Percentiles rank a stretch among this genome's conserved stretches.
Conservation (phyloP, 2,113 vertebrate genomes). For the Aegithalos caudatus region DNA sequence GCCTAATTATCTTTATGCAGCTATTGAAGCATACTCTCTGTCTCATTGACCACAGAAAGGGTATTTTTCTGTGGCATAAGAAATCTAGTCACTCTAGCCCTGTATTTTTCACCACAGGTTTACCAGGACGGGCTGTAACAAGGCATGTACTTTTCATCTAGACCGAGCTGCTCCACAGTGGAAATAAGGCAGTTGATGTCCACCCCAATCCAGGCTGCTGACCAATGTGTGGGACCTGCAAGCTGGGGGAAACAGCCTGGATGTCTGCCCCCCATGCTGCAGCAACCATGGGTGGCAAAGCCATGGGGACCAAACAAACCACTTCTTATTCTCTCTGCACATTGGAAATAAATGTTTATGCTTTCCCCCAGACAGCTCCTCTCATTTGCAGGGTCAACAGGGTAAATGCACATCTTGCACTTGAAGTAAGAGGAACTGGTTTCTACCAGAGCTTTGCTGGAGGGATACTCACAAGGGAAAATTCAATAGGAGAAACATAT, state of each 20-base stretch:
- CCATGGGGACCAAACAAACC: background rate
- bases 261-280: rapidly evolving
- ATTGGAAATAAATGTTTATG: background rate
- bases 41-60: rapidly evolving
- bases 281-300: background rate
- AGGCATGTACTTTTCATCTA: background rate
- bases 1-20: background rate
- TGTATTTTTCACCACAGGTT: background rate
- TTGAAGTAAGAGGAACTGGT: background rate
- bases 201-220: background rate
- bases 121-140: background rate
- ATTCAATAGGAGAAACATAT: background rate
- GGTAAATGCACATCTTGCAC: rapidly evolving
- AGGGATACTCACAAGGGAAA: background rate
- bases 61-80: background rate
- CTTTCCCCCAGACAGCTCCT: background rate
- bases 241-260: rapidly evolving
- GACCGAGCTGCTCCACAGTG: background rate
- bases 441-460: background rate
- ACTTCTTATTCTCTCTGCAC: background rate
- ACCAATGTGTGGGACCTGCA: rapidly evolving
- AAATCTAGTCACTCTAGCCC: background rate
- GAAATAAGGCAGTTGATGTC: background rate
- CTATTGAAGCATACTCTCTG: background rate
- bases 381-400: background rate